phyloP scores from a whole-genome alignment of 2,113 vertebrate genomes.

The Eulemur rufifrons region DNA sequence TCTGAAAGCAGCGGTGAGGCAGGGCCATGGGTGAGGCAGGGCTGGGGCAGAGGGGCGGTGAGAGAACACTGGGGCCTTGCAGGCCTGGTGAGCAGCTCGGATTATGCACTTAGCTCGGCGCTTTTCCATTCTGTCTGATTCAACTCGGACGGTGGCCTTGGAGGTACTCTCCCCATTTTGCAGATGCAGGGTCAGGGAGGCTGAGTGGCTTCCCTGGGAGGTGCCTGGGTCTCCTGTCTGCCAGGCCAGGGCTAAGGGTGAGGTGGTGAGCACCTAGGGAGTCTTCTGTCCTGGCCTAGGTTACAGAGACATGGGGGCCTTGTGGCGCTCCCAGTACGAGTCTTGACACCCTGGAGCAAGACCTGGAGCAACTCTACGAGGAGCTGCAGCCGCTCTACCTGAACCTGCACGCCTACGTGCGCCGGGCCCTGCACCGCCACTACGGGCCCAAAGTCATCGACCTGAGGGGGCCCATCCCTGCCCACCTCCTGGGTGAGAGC shows the following conservation, averaged over 20 bases:
- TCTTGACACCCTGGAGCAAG: constrained; percentile 88
- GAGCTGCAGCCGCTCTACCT: constrained; percentile 93
- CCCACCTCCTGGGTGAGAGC: constrained; percentile 92
- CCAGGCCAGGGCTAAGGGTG: neutral
- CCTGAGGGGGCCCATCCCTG: constrained; percentile 93
- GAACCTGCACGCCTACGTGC: constrained; percentile 93
- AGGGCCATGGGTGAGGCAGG: neutral
- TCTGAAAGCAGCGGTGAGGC: neutral
- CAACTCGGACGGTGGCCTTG: neutral
- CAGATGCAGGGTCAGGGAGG: neutral
- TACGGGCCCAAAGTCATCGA: constrained; percentile 88
- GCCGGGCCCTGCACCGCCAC: constrained; percentile 87
- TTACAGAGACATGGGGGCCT: constrained; percentile 91
- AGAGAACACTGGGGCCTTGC: neutral
- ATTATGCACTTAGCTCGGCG: fast-evolving
- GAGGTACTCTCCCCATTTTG: neutral
- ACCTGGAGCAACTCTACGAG: constrained; percentile 90
- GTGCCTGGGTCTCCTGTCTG: neutral
- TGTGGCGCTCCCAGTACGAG: constrained; percentile 94
- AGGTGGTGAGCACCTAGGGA: neutral
- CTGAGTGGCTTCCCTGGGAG: neutral
- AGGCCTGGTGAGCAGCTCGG: neutral
- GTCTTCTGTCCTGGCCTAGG: constrained; percentile 78
- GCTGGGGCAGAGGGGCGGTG: neutral
- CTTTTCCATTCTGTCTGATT: neutral